phyloP scores from a whole-genome alignment of 1,140 invertebrate genomes.

The Pristionchus pacificus region DNA sequence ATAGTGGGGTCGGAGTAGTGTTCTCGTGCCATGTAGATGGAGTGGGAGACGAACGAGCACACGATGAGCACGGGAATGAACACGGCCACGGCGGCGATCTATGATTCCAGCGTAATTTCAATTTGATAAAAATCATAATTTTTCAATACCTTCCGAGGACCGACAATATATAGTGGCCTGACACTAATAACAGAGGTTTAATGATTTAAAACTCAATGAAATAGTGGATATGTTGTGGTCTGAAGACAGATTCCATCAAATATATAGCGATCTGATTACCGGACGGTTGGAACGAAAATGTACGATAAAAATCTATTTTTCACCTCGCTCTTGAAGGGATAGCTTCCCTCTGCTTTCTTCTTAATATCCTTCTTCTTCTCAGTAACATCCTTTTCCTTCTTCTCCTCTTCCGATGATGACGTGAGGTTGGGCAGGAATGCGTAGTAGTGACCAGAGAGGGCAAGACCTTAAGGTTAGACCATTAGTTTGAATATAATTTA shows the following conservation, averaged over 20 bases:
- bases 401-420: not conserved
- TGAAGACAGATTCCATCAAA: too few relatives aligned
- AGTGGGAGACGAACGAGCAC: not conserved
- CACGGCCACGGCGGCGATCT: not conserved
- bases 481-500: too few relatives aligned
- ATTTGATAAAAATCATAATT: too few relatives aligned
- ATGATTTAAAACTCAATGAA: too few relatives aligned
- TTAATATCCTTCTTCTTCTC: not conserved
- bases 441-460: slow-evolving; percentile 84
- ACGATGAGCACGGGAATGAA: not conserved
- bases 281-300: too few relatives aligned
- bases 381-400: not conserved
- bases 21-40: not conserved
- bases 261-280: too few relatives aligned
- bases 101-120: not conserved
- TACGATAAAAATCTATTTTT: too few relatives aligned
- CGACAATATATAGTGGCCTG: too few relatives aligned
- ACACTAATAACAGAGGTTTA: too few relatives aligned
- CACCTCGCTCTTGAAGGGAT: not conserved
- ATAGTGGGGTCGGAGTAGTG: not conserved
- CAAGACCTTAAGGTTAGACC: too few relatives aligned
- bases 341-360: not conserved
- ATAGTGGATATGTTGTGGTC: too few relatives aligned
- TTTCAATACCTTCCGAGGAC: too few relatives aligned
- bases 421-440: not conserved